These are phyloP conservation scores for Maniola jurtina DNA, from an alignment of 1,140 invertebrate genomes.

Conservation along the genomic window DNA sequence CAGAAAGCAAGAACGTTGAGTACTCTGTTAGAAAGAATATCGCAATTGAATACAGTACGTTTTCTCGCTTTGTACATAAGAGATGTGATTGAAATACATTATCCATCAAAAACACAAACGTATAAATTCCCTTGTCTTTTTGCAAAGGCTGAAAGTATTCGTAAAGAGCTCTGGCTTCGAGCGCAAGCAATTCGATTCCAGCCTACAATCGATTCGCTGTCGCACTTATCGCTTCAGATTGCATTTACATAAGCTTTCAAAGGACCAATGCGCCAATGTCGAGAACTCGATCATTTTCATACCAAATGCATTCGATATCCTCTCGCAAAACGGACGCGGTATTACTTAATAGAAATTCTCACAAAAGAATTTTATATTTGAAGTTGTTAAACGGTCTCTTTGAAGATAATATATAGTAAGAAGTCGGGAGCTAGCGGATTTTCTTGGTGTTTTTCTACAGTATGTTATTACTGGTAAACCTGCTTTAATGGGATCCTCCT, in stretches of 20 bases:
- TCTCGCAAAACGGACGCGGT: slow-evolving; percentile 14
- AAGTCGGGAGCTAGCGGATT: slow-evolving; percentile 14
- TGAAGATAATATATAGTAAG: slow-evolving; percentile 10
- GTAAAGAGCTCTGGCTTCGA: neutral
- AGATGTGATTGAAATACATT: neutral
- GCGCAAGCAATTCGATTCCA: slow-evolving; percentile 1
- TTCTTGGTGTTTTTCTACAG: slow-evolving; percentile 11
- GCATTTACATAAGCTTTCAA: slow-evolving; percentile 33
- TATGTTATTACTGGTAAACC: slow-evolving; percentile 26
- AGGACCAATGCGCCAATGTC: slow-evolving; percentile 25
- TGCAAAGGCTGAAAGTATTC: neutral
- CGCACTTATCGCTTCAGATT: slow-evolving; percentile 21
- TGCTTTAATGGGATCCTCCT: slow-evolving; percentile 3
- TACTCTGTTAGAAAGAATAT: too few relatives aligned
- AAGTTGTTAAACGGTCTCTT: slow-evolving; percentile 9
- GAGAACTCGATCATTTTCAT: slow-evolving; percentile 30
- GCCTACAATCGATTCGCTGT: slow-evolving; percentile 1
- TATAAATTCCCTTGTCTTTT: neutral
- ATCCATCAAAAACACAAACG: neutral
- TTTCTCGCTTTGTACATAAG: neutral
- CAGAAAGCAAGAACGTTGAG: neutral
- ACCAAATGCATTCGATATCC: slow-evolving; percentile 22
- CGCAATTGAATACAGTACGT: neutral
- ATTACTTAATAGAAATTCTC: slow-evolving; percentile 15
- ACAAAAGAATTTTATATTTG: slow-evolving; percentile 22